Evolutionary conservation across 2,888 invertebrate species (phyloP).

Genomic region (Drosophila paramelanica): DNA sequence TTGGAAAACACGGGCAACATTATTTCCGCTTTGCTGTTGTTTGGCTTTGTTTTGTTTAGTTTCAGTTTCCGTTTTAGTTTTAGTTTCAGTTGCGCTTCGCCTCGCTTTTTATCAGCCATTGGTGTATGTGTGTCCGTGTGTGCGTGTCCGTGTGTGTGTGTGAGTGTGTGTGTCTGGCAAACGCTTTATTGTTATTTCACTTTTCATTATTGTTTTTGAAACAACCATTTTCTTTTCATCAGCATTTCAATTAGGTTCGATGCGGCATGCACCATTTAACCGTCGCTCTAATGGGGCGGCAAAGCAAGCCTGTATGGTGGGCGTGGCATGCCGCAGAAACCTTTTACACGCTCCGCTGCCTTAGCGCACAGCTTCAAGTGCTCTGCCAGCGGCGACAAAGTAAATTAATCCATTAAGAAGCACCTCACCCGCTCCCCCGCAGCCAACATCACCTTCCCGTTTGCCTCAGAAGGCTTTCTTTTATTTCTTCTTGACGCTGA

Average conservation of each 20-base stretch:
- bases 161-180: slow-evolving; percentile 48
- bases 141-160: slow-evolving; percentile 12
- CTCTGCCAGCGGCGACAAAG: slow-evolving; percentile 70
- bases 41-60: slow-evolving; percentile 67
- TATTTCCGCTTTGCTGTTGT: slow-evolving; percentile 66
- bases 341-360: slow-evolving; percentile 73
- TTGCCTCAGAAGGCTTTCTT: slow-evolving; percentile 32
- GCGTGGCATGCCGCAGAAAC: slow-evolving; percentile 67
- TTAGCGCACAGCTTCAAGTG: slow-evolving; percentile 53
- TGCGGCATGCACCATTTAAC: slow-evolving; percentile 62
- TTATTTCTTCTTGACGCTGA: slow-evolving; percentile 51
- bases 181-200: slow-evolving; percentile 71
- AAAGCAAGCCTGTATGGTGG: slow-evolving; percentile 40
- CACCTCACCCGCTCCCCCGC: neutral
- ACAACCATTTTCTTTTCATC: slow-evolving; percentile 74
- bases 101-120: slow-evolving; percentile 50
- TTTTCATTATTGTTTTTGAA: slow-evolving; percentile 78
- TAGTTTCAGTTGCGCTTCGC: slow-evolving; percentile 32
- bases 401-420: slow-evolving; percentile 76
- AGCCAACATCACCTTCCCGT: neutral
- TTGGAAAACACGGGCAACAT: slow-evolving; percentile 52
- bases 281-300: slow-evolving; percentile 35
- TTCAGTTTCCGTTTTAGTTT: slow-evolving; percentile 56
- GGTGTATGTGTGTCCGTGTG: slow-evolving; percentile 28
- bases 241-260: slow-evolving; percentile 76